Evolutionary conservation across 2,888 invertebrate species (phyloP).

Genomic region (Sipunculus nudus): DNA sequence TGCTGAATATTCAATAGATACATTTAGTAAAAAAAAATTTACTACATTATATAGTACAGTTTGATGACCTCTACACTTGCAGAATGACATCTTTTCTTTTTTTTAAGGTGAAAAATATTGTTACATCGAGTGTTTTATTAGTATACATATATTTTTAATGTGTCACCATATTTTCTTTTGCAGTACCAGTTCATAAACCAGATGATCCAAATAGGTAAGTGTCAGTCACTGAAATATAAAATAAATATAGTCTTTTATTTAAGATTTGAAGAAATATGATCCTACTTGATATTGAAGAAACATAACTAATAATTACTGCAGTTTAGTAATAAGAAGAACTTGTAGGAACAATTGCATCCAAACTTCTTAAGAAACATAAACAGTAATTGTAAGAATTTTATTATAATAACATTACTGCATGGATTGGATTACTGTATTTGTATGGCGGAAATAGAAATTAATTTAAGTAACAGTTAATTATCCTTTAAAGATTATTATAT

Average conservation of each 20-base stretch:
- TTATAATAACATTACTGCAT: too few species aligned
- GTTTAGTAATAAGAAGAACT: too few species aligned
- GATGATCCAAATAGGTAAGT: conserved; percentile 42
- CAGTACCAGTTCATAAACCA: conserved; percentile 52
- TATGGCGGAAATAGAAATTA: too few species aligned
- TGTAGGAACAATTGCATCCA: too few species aligned
- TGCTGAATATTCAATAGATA: neutral
- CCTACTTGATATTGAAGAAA: neutral
- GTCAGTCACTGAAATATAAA: neutral
- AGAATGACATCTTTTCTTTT: neutral
- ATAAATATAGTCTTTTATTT: neutral
- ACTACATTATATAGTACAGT: neutral
- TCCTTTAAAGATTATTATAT: too few species aligned
- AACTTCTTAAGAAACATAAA: too few species aligned
- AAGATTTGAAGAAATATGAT: neutral
- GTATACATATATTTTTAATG: neutral
- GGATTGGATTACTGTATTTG: too few species aligned
- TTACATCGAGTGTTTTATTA: too few species aligned
- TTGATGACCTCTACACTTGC: neutral
- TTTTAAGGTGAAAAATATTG: too few species aligned
- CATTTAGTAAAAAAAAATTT: neutral
- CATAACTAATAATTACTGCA: too few species aligned
- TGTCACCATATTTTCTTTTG: conserved; percentile 12
- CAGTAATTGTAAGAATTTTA: too few species aligned
- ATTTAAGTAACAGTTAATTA: too few species aligned